Base-by-base conservation (phyloP, 1,140 invertebrate species). In the Aradophagus sp. region DNA sequence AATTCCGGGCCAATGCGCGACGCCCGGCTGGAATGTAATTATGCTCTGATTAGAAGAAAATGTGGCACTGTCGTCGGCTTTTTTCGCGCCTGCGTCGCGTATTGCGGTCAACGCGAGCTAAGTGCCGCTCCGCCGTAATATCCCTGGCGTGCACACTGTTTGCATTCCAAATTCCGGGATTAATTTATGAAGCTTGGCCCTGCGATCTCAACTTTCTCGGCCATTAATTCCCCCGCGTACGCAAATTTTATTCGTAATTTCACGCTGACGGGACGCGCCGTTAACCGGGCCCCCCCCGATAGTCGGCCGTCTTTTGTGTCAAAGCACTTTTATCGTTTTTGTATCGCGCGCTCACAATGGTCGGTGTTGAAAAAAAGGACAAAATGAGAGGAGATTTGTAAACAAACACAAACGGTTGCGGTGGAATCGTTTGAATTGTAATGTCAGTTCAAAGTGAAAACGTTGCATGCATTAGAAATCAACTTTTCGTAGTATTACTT, bases 171-270 rank as follows among this genome's bases (percentile, higher is more conserved):
- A 69, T 62, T 56, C 66, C 66, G 11, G 56, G 66, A 69, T 70
- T 70, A 63, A 70, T 70, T 62, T 63, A 70, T 58, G 52, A 70
- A 70, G 52, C 58, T 62, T 58, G 50, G 7, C 35, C 13, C 58
- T 36, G 58, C 56, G 67, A 62, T 70, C 67, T 71, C 56, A 52
- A 65, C 59, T 71, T 71, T 65, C 67, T 62, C 14, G 58, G 29
- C 52, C 67, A 70, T 70, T 70, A 70, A 63, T 63, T 63, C 67
- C 67, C 58, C 38, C 44, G 52, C 52, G 50, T 58, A 70, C 67
- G 59, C 67, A 70, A 70, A 70, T 63, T 63, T 70, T 70, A 70
- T 58, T 70, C 67, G 58, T 59, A 70, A 58, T 70, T 70, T 63
- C 58, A 70, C 67, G 67, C 67, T 56, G 44, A 63, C 59, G 44